Percentiles rank a stretch among this genome's conserved stretches.
phyloP scores from a whole-genome alignment of 2,888 invertebrate species.

The Xestia c-nigrum region DNA sequence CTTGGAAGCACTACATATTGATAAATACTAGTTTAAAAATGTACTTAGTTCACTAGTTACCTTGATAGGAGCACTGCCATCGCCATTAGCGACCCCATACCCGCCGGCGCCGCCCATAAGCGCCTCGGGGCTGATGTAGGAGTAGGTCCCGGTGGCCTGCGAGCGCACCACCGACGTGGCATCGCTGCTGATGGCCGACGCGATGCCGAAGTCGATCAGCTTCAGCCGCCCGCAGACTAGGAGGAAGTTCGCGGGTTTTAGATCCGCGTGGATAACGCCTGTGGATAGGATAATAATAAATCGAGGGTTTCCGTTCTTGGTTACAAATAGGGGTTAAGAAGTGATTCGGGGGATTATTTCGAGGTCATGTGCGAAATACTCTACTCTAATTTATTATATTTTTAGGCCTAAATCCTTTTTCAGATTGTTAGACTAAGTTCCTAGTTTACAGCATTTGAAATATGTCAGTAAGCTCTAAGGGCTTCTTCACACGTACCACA shows the following conservation, averaged over 20 bases:
- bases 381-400: background rate
- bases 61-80: slow-evolving; percentile 83
- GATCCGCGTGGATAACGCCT: slow-evolving; percentile 98
- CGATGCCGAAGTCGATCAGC: slow-evolving; percentile 99
- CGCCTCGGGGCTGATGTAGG: slow-evolving; percentile 99
- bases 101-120: slow-evolving; percentile 92
- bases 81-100: slow-evolving; percentile 76
- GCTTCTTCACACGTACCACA: too few relatives aligned
- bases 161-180: slow-evolving; percentile 97
- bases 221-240: slow-evolving; percentile 96
- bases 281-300: slow-evolving; percentile 19
- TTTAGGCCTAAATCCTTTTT: background rate
- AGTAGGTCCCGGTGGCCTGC: slow-evolving; percentile 96
- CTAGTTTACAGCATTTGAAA: background rate
- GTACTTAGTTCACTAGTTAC: slow-evolving; percentile 61
- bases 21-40: background rate
- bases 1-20: background rate
- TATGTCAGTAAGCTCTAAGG: background rate
- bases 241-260: slow-evolving; percentile 99
- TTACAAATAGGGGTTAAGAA: background rate
- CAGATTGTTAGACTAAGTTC: background rate
- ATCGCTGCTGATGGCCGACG: slow-evolving; percentile 96
- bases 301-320: background rate
- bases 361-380: background rate
- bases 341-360: background rate